Percentiles rank a stretch among this genome's conserved stretches.
These are phyloP conservation scores for Agonopterix heracliana DNA, from an alignment of 2,888 invertebrate genomes.

Conservation along the genomic window DNA sequence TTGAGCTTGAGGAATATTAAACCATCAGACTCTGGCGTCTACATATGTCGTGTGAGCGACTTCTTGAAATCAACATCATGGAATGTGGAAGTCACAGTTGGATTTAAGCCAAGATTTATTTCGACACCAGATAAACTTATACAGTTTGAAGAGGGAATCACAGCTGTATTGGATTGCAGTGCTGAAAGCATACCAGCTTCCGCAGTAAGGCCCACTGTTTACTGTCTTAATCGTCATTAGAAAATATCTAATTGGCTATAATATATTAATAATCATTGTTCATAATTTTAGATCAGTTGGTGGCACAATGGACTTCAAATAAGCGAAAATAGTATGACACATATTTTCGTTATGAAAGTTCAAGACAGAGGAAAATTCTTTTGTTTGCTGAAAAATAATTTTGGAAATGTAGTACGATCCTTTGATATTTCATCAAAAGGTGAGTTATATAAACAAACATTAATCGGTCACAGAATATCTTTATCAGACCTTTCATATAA, in stretches of 20 bases:
- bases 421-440: constrained; percentile 32
- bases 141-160: constrained; percentile 18
- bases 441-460: constrained; percentile 10
- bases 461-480: too few relatives aligned
- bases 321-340: constrained; percentile 14
- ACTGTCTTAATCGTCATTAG: too few relatives aligned
- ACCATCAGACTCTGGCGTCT: constrained; percentile 31
- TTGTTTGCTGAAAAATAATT: constrained; percentile 37
- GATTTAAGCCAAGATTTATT: constrained; percentile 33
- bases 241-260: too few relatives aligned
- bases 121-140: constrained; percentile 21
- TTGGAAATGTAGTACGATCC: constrained; percentile 31
- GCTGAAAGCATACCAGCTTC: constrained; percentile 32
- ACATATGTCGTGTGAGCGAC: constrained; percentile 41
- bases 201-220: constrained; percentile 21
- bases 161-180: constrained; percentile 27
- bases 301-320: constrained; percentile 25
- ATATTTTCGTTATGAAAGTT: constrained; percentile 23
- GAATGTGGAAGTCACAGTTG: constrained; percentile 28
- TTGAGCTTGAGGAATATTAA: constrained; percentile 23
- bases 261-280: too few relatives aligned
- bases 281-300: constrained; percentile 34
- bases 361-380: constrained; percentile 33
- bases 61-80: constrained; percentile 20
- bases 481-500: too few relatives aligned